These are phyloP conservation scores for Lepus timidus DNA, from an alignment of 2,113 vertebrate genomes.

Conservation along the genomic window DNA sequence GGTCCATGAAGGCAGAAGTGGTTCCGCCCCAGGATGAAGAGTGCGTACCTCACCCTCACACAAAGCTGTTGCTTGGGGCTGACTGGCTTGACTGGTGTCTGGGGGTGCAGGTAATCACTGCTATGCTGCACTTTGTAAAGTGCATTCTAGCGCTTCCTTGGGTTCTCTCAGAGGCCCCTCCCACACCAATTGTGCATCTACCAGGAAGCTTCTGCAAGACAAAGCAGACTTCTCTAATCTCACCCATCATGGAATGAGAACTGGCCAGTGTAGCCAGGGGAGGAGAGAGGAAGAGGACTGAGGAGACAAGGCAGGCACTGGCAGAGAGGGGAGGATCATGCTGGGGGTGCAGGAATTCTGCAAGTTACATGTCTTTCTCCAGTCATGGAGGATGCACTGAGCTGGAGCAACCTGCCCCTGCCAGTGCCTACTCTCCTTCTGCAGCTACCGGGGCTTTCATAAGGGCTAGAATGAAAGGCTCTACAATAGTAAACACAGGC, in stretches of 20 bases:
- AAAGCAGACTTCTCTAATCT: neutral
- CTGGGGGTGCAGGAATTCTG: neutral
- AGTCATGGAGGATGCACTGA: neutral
- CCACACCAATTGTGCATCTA: too few species aligned
- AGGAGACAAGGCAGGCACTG: neutral
- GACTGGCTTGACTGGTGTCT: neutral
- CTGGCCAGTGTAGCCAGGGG: neutral
- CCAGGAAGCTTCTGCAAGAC: neutral
- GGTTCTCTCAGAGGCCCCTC: too few species aligned
- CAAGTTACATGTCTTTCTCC: neutral
- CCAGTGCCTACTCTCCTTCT: neutral
- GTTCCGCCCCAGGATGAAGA: rapidly evolving
- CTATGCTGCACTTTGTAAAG: neutral
- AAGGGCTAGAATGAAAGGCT: neutral
- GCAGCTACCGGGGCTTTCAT: neutral
- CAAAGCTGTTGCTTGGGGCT: neutral
- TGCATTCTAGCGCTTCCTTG: neutral
- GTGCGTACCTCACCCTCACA: neutral
- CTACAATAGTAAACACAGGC: neutral
- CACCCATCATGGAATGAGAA: too few species aligned
- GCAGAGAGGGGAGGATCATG: neutral
- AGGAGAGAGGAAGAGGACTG: neutral
- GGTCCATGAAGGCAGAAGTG: neutral
- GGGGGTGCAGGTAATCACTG: too few species aligned
- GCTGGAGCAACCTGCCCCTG: neutral